Percentiles rank a stretch among this genome's conserved stretches.
Conservation (phyloP, 2,797 vertebrate species). For the Eulemur coronatus region DNA sequence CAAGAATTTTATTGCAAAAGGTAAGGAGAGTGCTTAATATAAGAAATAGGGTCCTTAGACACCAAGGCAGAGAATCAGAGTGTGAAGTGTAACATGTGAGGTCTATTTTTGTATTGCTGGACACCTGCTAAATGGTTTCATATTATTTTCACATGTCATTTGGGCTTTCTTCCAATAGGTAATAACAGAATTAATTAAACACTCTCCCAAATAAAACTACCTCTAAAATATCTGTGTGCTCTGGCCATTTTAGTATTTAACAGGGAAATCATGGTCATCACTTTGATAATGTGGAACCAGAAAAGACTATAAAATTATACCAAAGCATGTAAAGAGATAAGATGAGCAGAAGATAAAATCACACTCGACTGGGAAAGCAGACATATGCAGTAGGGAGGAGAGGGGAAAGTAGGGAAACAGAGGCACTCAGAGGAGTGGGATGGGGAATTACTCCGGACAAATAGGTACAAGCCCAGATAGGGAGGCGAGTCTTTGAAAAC, state of each 20-base stretch:
- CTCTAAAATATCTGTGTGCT: background rate
- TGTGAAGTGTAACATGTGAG: background rate
- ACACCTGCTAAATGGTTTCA: slow-evolving; percentile 48
- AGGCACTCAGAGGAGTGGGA: background rate
- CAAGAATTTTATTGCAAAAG: background rate
- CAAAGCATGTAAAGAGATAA: background rate
- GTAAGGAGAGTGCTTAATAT: background rate
- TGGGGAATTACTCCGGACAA: background rate
- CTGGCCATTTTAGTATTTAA: slow-evolving; percentile 9
- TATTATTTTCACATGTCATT: slow-evolving; percentile 46
- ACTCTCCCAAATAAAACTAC: slow-evolving; percentile 30
- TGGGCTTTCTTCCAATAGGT: slow-evolving; percentile 38
- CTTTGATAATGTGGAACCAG: background rate
- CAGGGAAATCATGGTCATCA: background rate
- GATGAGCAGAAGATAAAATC: background rate
- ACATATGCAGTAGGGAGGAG: background rate
- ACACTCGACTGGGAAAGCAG: background rate
- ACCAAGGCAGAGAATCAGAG: slow-evolving; percentile 9
- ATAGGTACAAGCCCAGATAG: background rate
- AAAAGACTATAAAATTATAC: background rate
- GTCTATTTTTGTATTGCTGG: slow-evolving; percentile 50
- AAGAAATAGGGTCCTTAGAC: background rate
- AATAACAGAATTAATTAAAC: slow-evolving; percentile 56
- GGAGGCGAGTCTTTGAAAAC: background rate
- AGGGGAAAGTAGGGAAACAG: background rate